Evolutionary conservation across 2,888 invertebrate genomes (phyloP), one percentile per base, ranked within the genome.

Genomic region (Pandemis corylana): DNA sequence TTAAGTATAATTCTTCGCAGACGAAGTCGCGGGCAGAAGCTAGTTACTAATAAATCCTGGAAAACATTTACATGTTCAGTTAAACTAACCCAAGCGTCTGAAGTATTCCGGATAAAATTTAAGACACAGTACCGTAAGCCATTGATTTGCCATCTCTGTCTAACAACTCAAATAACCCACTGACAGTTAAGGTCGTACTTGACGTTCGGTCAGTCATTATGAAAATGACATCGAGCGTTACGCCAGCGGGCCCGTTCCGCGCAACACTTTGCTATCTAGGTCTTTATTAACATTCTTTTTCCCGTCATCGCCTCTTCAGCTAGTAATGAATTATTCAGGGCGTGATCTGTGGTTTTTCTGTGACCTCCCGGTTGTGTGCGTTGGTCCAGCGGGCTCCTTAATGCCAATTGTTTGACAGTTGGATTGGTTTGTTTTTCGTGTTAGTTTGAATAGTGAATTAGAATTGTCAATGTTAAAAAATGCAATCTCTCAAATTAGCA

Each of bases 271-370:
- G 70, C 72, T 78, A 78, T 76, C 78, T 80, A 80, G 78, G 80
- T 78, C 83, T 83, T 82, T 83, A 85, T 86, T 83, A 82, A 80
- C 79, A 80, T 80, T 82, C 78, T 74, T 80, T 79, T 80, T 77
- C 77, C 80, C 81, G 83, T 84, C 84, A 84, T 82, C 82, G 83
- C 79, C 80, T 81, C 81, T 78, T 79, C 83, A 81, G 81, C 81
- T 77, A 61, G 78, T 80, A 80, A 87, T 90, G 90, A 90, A 90
- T 90, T 82, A 90, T 90, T 90, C 90, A 90, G 77, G 62, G 36
- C 83, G 83, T 81, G 84, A 83, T 82, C 83, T 79, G 76, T 76
- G 83, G 84, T 85, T 87, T 86, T 86, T 85, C 82, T 84, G 80
- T 80, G 82, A 80, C 81, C 82, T 82, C 81, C 77, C 77, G 71